Conservation (phyloP, 2,888 invertebrate species). For the Neria commutata region DNA sequence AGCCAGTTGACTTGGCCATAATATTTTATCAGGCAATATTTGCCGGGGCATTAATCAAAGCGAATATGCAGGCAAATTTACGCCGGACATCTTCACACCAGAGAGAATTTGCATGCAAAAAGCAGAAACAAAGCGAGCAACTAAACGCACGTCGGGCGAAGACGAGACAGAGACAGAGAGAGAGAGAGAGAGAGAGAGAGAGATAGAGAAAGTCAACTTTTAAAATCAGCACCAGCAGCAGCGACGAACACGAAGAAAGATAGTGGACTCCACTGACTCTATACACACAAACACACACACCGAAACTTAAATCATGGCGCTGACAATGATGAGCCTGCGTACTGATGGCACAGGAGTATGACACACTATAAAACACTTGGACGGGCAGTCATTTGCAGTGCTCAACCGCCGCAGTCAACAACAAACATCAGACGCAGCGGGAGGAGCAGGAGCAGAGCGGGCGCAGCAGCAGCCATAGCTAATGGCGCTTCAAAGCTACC, state of each 20-base stretch:
- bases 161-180: background rate
- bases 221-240: no score
- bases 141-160: background rate
- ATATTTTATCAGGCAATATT: slow-evolving; percentile 36
- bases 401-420: background rate
- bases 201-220: background rate
- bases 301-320: background rate
- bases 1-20: background rate
- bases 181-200: background rate
- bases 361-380: slow-evolving; percentile 5
- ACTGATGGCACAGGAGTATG: background rate
- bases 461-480: background rate
- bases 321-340: slow-evolving; percentile 7
- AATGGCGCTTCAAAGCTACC: background rate
- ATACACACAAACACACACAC: background rate
- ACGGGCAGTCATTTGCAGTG: slow-evolving; percentile 10
- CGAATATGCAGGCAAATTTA: slow-evolving; percentile 38
- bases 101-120: slow-evolving; percentile 10
- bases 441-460: background rate
- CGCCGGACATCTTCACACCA: slow-evolving; percentile 25
- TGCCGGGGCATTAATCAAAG: slow-evolving; percentile 41
- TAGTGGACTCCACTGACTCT: background rate
- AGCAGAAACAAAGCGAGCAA: background rate
- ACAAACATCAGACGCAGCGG: background rate
- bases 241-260: background rate